phyloP scores from a whole-genome alignment of 2,888 invertebrate genomes.

The Arge pagana region DNA sequence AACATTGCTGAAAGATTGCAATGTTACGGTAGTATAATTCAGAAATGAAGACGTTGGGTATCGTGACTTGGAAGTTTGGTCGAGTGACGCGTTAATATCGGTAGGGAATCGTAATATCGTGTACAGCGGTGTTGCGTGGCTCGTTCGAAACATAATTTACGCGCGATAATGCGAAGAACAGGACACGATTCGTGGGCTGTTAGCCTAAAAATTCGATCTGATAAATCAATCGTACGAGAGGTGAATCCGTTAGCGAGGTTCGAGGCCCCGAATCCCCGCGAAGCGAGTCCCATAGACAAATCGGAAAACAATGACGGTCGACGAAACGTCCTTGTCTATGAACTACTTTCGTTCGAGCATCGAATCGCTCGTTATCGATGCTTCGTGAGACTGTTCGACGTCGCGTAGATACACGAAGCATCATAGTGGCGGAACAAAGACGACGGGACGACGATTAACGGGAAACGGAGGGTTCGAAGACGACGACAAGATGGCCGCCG shows the following conservation, averaged over 20 bases:
- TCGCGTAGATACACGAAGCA: no score
- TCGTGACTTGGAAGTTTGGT: no score
- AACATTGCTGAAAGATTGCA: no score
- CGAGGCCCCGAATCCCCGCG: background rate
- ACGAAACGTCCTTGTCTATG: conserved; percentile 19
- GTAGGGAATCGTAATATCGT: background rate
- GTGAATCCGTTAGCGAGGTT: background rate
- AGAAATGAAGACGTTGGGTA: no score
- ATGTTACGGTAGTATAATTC: no score
- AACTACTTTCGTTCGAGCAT: conserved; percentile 19
- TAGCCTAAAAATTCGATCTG: background rate
- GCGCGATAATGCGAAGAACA: no score
- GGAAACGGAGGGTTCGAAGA: no score
- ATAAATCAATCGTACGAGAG: conserved; percentile 3
- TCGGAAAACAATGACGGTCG: background rate
- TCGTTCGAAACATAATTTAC: no score
- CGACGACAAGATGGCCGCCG: background rate
- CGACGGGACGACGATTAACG: no score
- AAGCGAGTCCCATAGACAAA: conserved; percentile 8
- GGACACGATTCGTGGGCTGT: background rate
- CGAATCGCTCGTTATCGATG: no score
- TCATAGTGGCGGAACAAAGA: no score
- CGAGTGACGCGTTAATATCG: background rate
- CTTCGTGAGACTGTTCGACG: no score
- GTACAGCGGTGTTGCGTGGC: background rate